Evolutionary conservation across 64 coral and sea anemone species (phyloP).

Genomic region (Montipora capricornis): DNA sequence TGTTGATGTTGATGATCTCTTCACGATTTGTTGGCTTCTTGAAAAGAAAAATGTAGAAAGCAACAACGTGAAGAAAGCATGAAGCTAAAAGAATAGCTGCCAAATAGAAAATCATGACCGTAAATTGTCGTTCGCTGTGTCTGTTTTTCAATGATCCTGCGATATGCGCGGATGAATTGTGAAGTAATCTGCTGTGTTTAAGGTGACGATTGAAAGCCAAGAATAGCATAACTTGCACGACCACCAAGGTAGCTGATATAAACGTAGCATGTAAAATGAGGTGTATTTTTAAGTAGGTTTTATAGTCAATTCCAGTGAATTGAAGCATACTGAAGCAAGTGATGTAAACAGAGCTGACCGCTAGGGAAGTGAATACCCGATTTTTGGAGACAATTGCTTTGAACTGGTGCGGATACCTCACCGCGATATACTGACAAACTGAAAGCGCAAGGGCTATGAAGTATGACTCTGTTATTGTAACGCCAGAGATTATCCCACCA

Average conservation of each 20-base stretch:
- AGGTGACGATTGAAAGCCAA: conserved; percentile 56
- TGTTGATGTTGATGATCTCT: conserved; percentile 50
- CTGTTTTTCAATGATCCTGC: conserved; percentile 24
- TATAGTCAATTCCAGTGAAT: not conserved
- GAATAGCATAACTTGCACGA: conserved; percentile 52
- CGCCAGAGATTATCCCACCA: conserved; percentile 8
- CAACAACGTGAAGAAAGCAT: conserved; percentile 15
- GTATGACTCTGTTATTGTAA: conserved; percentile 19
- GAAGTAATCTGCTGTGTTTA: not conserved
- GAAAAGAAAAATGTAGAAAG: conserved; percentile 53
- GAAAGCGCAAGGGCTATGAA: conserved; percentile 7
- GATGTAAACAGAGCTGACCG: not conserved
- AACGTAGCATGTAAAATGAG: conserved; percentile 35
- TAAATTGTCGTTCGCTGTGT: conserved; percentile 63
- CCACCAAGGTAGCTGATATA: conserved; percentile 14
- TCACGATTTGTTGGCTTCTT: not conserved
- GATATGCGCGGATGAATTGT: too few species aligned
- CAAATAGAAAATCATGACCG: conserved; percentile 61
- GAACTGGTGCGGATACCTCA: conserved; percentile 21
- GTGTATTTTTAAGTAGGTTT: conserved; percentile 49
- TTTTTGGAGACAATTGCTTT: not conserved
- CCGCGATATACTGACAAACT: conserved; percentile 20
- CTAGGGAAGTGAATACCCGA: not conserved
- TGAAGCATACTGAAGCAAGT: not conserved
- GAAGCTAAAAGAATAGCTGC: conserved; percentile 67